These are phyloP conservation scores for Sarcophaga bullata DNA, from an alignment of 1,140 invertebrate genomes.

Conservation along the genomic window DNA sequence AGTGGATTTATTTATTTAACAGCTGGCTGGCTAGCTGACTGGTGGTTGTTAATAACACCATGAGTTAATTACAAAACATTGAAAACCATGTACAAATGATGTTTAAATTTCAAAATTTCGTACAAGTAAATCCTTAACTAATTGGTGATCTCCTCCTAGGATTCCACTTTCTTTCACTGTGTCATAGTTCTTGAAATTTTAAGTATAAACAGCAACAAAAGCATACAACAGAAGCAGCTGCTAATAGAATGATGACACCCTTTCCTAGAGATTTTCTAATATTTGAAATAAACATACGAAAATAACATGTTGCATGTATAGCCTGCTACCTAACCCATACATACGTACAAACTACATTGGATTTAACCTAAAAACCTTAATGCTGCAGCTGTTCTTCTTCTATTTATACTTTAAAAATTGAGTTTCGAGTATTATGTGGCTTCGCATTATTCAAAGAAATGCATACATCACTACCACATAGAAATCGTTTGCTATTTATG, in stretches of 20 bases:
- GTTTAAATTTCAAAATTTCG: no score
- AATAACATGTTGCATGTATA: neutral
- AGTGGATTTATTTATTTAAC: neutral
- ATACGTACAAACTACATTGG: neutral
- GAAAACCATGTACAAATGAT: neutral
- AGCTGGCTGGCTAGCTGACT: neutral
- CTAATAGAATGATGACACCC: neutral
- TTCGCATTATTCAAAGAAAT: neutral
- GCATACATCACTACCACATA: no score
- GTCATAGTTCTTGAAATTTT: no score
- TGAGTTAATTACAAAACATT: no score
- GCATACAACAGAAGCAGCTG: neutral
- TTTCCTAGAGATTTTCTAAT: neutral
- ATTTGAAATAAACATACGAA: neutral
- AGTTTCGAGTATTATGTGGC: no score
- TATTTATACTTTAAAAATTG: neutral
- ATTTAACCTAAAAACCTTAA: neutral
- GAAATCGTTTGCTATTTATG: no score
- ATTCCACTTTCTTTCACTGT: neutral
- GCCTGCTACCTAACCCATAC: no score
- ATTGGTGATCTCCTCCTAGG: neutral
- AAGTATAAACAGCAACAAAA: neutral
- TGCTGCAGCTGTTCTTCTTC: neutral
- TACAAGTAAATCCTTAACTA: neutral
- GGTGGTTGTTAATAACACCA: no score